Evolutionary conservation across 2,888 invertebrate species (phyloP).

Genomic region (Acleris holmiana): DNA sequence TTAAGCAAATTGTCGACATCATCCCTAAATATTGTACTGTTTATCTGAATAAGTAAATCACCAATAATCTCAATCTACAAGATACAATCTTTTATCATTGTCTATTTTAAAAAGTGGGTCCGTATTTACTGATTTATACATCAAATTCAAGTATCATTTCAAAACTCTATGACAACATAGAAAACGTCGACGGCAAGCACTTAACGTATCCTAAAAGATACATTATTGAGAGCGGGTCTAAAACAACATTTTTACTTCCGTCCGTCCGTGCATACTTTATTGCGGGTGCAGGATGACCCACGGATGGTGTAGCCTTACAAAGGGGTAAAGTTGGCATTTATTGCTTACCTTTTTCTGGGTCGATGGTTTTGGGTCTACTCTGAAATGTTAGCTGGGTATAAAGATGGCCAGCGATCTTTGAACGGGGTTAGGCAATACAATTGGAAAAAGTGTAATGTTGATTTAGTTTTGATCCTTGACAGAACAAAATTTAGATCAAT

Average conservation of each 20-base stretch:
- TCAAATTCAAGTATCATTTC: too few relatives aligned
- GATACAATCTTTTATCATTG: too few relatives aligned
- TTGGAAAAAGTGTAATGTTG: too few relatives aligned
- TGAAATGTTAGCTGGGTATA: background rate
- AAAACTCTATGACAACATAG: background rate
- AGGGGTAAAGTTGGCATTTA: slow-evolving; percentile 39
- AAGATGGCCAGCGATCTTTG: background rate
- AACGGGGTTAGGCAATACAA: too few relatives aligned
- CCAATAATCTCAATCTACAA: too few relatives aligned
- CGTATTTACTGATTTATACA: too few relatives aligned
- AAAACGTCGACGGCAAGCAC: slow-evolving; percentile 58
- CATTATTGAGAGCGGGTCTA: slow-evolving; percentile 76
- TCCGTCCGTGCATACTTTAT: slow-evolving; percentile 80
- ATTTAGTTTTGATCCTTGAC: too few relatives aligned
- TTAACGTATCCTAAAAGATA: slow-evolving; percentile 76
- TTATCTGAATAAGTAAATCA: too few relatives aligned
- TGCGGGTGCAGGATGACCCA: slow-evolving; percentile 78
- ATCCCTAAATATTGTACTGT: too few relatives aligned
- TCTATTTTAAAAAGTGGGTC: too few relatives aligned
- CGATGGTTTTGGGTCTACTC: background rate
- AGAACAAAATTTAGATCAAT: too few relatives aligned
- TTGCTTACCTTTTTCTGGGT: slow-evolving; percentile 5
- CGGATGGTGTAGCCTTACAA: slow-evolving; percentile 55
- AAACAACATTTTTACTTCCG: slow-evolving; percentile 82
- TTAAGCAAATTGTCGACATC: too few relatives aligned